phyloP scores from a whole-genome alignment of 2,888 invertebrate genomes.

The Lordiphosa andalusiaca region DNA sequence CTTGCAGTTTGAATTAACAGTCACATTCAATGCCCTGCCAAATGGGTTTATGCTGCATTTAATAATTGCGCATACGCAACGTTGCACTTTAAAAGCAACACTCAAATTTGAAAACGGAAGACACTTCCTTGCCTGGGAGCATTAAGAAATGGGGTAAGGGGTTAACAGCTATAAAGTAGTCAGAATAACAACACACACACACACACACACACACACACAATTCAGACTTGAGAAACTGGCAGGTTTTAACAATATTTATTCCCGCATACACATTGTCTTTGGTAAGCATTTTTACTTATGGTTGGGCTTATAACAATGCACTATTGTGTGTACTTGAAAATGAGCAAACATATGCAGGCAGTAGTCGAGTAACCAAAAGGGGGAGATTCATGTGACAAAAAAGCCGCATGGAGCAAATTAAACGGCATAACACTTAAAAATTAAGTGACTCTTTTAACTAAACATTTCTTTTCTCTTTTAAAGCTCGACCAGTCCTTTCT shows the following conservation, averaged over 20 bases:
- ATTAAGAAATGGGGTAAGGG: conserved; percentile 31
- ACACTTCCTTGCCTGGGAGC: conserved; percentile 32
- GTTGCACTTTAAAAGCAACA: conserved; percentile 58
- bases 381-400: conserved; percentile 1
- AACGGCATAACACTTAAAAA: conserved; percentile 3
- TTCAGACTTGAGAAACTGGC: conserved; percentile 13
- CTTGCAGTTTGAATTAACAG: conserved; percentile 30
- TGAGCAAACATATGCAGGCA: conserved; percentile 38
- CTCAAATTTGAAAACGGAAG: conserved; percentile 46
- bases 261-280: too few relatives aligned
- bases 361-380: conserved; percentile 7
- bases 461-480: too few relatives aligned
- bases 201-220: conserved; percentile 7
- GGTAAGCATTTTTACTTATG: too few relatives aligned
- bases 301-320: too few relatives aligned
- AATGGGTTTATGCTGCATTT: conserved; percentile 61
- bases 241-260: conserved; percentile 1
- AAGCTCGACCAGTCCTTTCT: too few relatives aligned
- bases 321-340: too few relatives aligned
- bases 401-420: conserved; percentile 56
- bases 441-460: too few relatives aligned
- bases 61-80: conserved; percentile 70
- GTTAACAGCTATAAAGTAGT: conserved; percentile 28
- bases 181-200: conserved; percentile 15
- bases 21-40: conserved; percentile 28